These are phyloP conservation scores for Hydropsyche tenuis DNA, from an alignment of 1,140 invertebrate genomes.

Conservation along the genomic window DNA sequence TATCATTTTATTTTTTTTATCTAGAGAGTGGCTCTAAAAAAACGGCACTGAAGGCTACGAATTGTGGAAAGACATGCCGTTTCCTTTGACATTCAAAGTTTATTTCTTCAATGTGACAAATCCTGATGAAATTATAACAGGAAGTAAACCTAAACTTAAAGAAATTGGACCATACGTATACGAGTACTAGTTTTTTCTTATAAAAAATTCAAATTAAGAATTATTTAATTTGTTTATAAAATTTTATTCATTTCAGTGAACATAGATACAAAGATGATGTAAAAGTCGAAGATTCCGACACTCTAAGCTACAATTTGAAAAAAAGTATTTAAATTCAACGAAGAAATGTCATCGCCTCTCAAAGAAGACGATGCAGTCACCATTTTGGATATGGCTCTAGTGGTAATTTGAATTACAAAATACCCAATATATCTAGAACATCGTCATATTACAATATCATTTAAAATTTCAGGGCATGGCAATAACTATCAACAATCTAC, in stretches of 20 bases:
- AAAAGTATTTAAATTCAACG: constrained; percentile 67
- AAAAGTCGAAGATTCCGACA: constrained; percentile 62
- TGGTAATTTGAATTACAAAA: too few relatives aligned
- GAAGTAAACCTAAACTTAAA: constrained; percentile 60
- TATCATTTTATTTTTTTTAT: too few relatives aligned
- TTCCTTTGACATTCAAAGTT: constrained; percentile 64
- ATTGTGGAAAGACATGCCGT: constrained; percentile 59
- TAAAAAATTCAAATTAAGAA: background rate
- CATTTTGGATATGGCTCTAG: constrained; percentile 68
- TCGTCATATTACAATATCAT: background rate
- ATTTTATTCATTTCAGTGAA: constrained; percentile 59
- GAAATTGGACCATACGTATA: constrained; percentile 72
- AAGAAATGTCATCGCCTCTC: constrained; percentile 61
- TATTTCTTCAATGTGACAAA: constrained; percentile 74
- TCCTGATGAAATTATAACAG: constrained; percentile 63
- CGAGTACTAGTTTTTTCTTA: constrained; percentile 60
- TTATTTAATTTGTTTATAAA: background rate
- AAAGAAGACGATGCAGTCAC: constrained; percentile 67
- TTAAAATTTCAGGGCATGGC: constrained; percentile 56
- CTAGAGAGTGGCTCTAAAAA: constrained; percentile 59
- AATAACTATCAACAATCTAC: constrained; percentile 55
- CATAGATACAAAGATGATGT: constrained; percentile 65
- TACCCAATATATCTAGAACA: too few relatives aligned
- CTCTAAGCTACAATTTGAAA: constrained; percentile 64
- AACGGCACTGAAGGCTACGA: constrained; percentile 61